A percentile compares a stretch with the other conserved stretches of the same genome.
These are phyloP conservation scores for Yponomeuta evonymella DNA, from an alignment of 2,888 invertebrate genomes.

Conservation along the genomic window DNA sequence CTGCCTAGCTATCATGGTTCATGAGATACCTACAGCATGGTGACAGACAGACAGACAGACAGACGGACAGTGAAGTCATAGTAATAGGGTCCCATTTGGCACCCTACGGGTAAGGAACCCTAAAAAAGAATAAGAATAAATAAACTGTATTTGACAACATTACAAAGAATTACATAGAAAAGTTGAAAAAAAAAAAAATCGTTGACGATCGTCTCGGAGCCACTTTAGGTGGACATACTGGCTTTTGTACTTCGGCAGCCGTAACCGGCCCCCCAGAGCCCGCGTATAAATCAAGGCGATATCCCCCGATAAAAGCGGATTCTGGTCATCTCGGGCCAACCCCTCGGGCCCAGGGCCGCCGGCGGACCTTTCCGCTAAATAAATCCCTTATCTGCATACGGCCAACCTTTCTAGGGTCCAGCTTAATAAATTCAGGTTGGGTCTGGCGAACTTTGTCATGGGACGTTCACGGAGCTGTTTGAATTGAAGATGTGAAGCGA, in stretches of 20 bases:
- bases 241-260: constrained; percentile 17
- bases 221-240: too few species aligned
- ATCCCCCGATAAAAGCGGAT: constrained; percentile 29
- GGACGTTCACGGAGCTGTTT: constrained; percentile 43
- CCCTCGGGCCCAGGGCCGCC: constrained; percentile 30
- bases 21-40: too few species aligned
- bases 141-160: too few species aligned
- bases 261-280: constrained; percentile 43
- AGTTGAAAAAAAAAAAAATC: too few species aligned
- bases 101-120: too few species aligned
- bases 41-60: too few species aligned
- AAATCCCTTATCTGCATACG: constrained; percentile 77
- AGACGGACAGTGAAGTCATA: too few species aligned
- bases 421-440: constrained; percentile 77
- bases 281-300: constrained; percentile 64
- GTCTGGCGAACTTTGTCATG: constrained; percentile 60
- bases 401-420: constrained; percentile 76
- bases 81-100: too few species aligned
- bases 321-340: constrained; percentile 68
- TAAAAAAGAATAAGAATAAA: too few species aligned
- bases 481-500: constrained; percentile 7
- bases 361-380: constrained; percentile 76
- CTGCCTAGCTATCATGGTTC: too few species aligned
- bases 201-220: too few species aligned
- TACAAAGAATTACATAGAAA: too few species aligned